phyloP scores from a whole-genome alignment of 2,797 vertebrate genomes.

The Aselliscus stoliczkanus region DNA sequence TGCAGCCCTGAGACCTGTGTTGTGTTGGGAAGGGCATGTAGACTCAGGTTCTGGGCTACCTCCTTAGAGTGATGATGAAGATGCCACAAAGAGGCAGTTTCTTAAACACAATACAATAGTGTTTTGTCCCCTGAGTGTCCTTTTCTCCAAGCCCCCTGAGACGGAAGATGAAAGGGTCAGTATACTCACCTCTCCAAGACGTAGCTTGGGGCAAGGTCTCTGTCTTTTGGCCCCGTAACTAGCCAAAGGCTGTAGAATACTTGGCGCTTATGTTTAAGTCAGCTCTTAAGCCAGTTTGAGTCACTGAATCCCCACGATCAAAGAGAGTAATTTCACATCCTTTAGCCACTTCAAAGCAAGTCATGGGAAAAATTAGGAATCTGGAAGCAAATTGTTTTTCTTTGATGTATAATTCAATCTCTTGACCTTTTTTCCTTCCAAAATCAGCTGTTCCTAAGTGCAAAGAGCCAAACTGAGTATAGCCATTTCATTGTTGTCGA shows the following conservation, averaged over 20 bases:
- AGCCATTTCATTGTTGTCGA: background rate
- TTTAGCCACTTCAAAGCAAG: conserved; percentile 57
- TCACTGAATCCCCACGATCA: conserved; percentile 30
- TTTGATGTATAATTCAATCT: conserved; percentile 28
- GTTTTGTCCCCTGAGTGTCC: background rate
- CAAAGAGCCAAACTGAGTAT: background rate
- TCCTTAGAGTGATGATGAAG: background rate
- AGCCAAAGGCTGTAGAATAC: background rate
- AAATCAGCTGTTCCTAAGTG: conserved; percentile 14
- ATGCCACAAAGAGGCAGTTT: background rate
- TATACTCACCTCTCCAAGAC: background rate
- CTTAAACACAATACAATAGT: background rate
- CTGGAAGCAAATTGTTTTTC: conserved; percentile 49
- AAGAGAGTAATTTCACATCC: conserved; percentile 48
- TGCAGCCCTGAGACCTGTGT: background rate
- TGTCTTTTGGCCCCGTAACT: background rate
- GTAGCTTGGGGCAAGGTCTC: background rate
- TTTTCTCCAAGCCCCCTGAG: background rate
- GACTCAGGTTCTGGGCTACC: background rate
- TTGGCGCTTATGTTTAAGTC: conserved; percentile 10
- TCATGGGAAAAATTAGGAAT: conserved; percentile 56
- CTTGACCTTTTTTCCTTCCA: conserved; percentile 58
- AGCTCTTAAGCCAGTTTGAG: conserved; percentile 38
- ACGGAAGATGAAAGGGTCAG: background rate
- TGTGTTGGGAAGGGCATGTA: background rate